Evolutionary conservation across 2,888 invertebrate species (phyloP).

Genomic region (Acrobasis repandana): DNA sequence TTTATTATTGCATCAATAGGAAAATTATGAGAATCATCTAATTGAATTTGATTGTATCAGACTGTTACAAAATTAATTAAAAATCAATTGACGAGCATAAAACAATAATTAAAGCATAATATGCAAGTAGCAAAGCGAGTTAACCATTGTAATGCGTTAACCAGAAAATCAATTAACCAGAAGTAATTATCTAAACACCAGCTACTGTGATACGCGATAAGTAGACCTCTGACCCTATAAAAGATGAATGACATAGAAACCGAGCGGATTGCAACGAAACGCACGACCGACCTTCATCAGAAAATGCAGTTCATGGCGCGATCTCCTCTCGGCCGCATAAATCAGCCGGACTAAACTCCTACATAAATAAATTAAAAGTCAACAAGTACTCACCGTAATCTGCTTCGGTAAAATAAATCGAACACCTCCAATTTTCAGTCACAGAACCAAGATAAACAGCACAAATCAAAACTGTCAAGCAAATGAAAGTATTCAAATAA

Average conservation of each 20-base stretch:
- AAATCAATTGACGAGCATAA: not conserved
- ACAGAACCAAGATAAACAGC: conserved; percentile 72
- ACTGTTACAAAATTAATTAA: conserved; percentile 3
- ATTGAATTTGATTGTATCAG: not conserved
- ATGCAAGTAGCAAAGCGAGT: conserved; percentile 13
- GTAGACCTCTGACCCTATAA: conserved; percentile 43
- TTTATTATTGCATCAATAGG: not conserved
- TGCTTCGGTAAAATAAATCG: conserved; percentile 70
- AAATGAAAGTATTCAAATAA: conserved; percentile 55
- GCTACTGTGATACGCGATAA: conserved; percentile 39
- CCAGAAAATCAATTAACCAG: conserved; percentile 32
- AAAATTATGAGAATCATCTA: not conserved
- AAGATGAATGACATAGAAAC: conserved; percentile 57
- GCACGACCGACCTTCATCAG: conserved; percentile 57
- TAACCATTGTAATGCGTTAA: conserved; percentile 31
- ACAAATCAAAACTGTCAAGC: conserved; percentile 69
- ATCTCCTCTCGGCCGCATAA: conserved; percentile 64
- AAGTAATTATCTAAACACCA: conserved; percentile 38
- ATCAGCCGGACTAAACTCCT: conserved; percentile 65
- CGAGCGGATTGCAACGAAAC: conserved; percentile 51
- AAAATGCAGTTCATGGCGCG: conserved; percentile 66
- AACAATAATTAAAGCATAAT: not conserved
- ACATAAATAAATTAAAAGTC: conserved; percentile 68
- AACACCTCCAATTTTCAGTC: conserved; percentile 73
- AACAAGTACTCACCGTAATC: conserved; percentile 76